Base-by-base conservation (phyloP, 2,888 invertebrate genomes). In the Leptinotarsa peninsularis region DNA sequence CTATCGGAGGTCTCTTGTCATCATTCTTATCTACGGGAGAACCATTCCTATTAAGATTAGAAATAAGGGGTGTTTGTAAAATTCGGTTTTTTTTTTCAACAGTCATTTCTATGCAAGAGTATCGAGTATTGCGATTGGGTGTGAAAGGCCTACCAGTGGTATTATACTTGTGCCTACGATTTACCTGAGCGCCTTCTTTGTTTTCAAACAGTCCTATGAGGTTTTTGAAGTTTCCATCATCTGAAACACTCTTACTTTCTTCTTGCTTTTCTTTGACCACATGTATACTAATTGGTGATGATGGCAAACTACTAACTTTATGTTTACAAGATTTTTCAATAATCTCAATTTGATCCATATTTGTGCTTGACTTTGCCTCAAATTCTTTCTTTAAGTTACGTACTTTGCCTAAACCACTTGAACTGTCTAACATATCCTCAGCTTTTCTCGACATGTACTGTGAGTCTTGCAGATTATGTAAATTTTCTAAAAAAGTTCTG, bases 321-420 rank as follows among this genome's bases (percentile, higher is more conserved):
- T 70, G 79, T 73, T 83, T 83, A 23, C 84, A 82, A 33, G 74
- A 74, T 27, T 72, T 58, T 75, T 80, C 74, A 78, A 78, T 27
- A 52, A 70, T 69, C 71, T 83, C 82, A 63, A 71, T 67, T 77
- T 79, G 80, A 76, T 81, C 78, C 85, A 80, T 80, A 52, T 74
- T 79, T 68, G 76, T 83, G 81, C 82, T 88, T 1, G 91, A 91
- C 87, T 94, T 94, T 71, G 96, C 96, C 90, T 97, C 96, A 87
- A 96, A 96, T 87, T 95, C 96, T 87, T 94, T 94, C 88, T 95
- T 95, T 82, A 96, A 91, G 90, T 94, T 95, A 90, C 93, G 93
- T 81, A 96, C 96, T 86, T 94, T 93, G 49, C 96, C 95, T 63
- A 91, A 91, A 54, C 82, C 83, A 69, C 81, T 83, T 1, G 83